Conservation (phyloP, 2,113 vertebrate genomes). For the Dicaeum eximium region DNA sequence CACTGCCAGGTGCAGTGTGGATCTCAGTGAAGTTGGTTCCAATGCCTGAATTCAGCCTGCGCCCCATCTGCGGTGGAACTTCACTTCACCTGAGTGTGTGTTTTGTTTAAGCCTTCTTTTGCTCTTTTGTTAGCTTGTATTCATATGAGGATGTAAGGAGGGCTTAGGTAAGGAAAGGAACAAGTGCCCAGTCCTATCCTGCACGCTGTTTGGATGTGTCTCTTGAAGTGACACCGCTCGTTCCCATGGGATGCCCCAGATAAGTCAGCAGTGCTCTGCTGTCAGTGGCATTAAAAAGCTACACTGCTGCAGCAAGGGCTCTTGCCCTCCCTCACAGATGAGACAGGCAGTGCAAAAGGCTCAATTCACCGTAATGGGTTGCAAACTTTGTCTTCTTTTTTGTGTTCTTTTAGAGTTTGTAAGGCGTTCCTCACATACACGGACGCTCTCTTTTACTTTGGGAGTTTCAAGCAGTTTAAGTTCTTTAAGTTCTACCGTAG, state of each 20-base stretch:
- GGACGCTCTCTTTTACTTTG: neutral
- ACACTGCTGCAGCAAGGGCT: neutral
- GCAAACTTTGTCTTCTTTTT: neutral
- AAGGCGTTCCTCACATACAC: neutral
- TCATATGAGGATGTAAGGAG: neutral
- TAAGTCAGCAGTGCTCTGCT: neutral
- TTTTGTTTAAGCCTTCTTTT: neutral
- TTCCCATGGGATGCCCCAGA: slow-evolving; percentile 26
- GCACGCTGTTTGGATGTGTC: neutral
- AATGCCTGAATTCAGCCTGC: neutral
- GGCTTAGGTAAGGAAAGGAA: neutral
- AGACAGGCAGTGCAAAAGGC: neutral
- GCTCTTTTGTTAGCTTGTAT: neutral
- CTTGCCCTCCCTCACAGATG: neutral
- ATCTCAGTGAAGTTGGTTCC: neutral
- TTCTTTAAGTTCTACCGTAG: neutral
- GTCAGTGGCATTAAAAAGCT: neutral
- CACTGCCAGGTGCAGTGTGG: neutral
- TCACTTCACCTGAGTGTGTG: neutral
- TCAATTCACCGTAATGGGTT: neutral
- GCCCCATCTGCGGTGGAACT: neutral
- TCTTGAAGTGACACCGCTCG: neutral
- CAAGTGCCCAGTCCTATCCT: slow-evolving; percentile 2
- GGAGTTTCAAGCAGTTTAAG: neutral
- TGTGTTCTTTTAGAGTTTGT: neutral